phyloP scores from a whole-genome alignment of 2,797 vertebrate genomes.

The Tragopan temminckii region DNA sequence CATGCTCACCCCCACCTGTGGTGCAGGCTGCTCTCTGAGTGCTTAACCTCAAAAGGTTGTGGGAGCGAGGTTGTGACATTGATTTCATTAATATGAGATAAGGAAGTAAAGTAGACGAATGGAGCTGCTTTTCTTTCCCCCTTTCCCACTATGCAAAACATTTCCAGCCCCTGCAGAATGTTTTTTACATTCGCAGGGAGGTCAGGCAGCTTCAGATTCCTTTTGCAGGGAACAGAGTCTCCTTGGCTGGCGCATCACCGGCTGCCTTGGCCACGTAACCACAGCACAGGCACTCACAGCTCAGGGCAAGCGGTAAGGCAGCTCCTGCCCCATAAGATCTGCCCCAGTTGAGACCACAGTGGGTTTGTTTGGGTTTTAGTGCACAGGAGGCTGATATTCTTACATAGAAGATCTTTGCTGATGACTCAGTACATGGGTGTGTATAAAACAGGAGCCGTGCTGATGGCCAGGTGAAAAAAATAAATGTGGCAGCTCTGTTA shows the following conservation, averaged over 20 bases:
- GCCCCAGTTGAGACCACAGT: background rate
- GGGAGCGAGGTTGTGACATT: background rate
- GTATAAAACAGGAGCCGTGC: constrained; percentile 22
- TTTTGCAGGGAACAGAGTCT: background rate
- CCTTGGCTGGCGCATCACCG: background rate
- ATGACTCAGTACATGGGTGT: constrained; percentile 33
- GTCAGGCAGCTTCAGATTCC: background rate
- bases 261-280: background rate
- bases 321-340: background rate
- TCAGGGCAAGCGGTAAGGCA: background rate
- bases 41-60: background rate
- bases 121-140: background rate
- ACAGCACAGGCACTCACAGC: background rate
- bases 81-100: background rate
- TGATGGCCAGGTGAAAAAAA: constrained; percentile 54
- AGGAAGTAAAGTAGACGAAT: background rate
- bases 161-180: background rate
- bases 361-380: background rate
- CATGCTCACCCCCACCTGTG: background rate
- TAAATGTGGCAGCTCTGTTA: constrained; percentile 36
- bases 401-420: constrained; percentile 46
- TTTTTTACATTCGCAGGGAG: background rate
- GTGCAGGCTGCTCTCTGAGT: background rate
- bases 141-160: background rate
- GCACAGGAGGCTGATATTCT: constrained; percentile 43